Evolutionary conservation across 2,888 invertebrate genomes (phyloP), one percentile per base, ranked within the genome.

Genomic region (Platycheirus albimanus): DNA sequence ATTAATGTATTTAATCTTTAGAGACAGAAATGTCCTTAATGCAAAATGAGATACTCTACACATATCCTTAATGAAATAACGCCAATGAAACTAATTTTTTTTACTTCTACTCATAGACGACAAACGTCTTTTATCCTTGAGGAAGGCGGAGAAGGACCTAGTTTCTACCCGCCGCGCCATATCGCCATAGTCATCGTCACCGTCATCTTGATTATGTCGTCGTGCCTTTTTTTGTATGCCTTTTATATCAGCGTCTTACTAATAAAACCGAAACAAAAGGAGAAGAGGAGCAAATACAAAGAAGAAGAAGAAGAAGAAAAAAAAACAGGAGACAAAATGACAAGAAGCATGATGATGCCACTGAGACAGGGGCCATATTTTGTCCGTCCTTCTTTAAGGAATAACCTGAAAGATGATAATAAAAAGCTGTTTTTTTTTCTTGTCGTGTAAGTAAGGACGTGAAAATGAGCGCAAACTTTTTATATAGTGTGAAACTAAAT

Each of bases 41-140:
- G 24, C 41, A 17, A 11, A 17, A 33, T 19, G 13, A 38, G 13
- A 38, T 3, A n/a, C n/a, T n/a, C n/a, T n/a, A n/a, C n/a, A n/a
- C n/a, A 36, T n/a, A 36, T n/a, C n/a, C 3, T 15, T 54, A 20
- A 56, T 38, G n/a, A 58, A 58, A 15, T 41, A 58, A 58, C 13
- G 1, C 20, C 4, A 11, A 10, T 24, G 56, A 41, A 58, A 20
- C 15, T 20, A 3, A 28, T 3, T 28, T 15, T 11, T 56, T 15
- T 43, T 7, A 3, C 2, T n/a, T 30, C 17, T 19, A 19, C 7
- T 13, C 20, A 33, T 15, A 15, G 43, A 15, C 38, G 38, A 47
- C 56, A 58, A 49, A 70, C 24, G 49, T 58, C 28, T 20, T 56
- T 33, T 30, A 52, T 54, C 69, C 69, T 69, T 69, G 56, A 45